phyloP scores from a whole-genome alignment of 2,113 vertebrate species.

The Falco punctatus region DNA sequence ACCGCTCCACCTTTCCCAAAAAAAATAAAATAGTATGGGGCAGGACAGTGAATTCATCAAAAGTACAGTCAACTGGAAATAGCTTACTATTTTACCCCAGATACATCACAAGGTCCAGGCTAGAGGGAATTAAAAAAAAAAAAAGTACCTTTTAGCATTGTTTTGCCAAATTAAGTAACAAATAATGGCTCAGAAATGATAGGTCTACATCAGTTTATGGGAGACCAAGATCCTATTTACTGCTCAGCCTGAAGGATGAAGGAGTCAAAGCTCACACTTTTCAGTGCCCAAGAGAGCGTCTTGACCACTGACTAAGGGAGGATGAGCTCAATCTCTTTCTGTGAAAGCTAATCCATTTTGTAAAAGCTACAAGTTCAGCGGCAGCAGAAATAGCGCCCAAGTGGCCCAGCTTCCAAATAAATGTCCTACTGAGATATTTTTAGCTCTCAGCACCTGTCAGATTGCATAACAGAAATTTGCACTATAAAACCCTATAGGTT shows the following conservation, averaged over 20 bases:
- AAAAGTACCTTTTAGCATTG: neutral
- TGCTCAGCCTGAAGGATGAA: neutral
- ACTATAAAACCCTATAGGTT: neutral
- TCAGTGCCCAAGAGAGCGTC: neutral
- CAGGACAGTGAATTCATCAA: neutral
- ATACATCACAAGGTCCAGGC: neutral
- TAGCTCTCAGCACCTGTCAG: neutral
- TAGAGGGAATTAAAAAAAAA: neutral
- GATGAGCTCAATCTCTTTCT: neutral
- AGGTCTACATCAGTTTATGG: neutral
- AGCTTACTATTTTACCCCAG: neutral
- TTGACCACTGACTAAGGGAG: neutral
- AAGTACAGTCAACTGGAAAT: neutral
- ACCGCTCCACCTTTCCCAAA: neutral
- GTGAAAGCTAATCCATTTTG: neutral
- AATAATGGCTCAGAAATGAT: neutral
- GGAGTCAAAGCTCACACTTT: neutral
- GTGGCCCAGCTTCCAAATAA: neutral
- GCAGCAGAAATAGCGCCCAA: neutral
- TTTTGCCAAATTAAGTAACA: neutral
- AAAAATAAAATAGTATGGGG: neutral
- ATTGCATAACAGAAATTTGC: neutral
- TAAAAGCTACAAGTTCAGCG: neutral
- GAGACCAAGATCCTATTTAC: neutral
- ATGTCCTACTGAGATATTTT: neutral